These are phyloP conservation scores for Cryptocephalus moraei DNA, from an alignment of 2,888 invertebrate species.

Conservation along the genomic window DNA sequence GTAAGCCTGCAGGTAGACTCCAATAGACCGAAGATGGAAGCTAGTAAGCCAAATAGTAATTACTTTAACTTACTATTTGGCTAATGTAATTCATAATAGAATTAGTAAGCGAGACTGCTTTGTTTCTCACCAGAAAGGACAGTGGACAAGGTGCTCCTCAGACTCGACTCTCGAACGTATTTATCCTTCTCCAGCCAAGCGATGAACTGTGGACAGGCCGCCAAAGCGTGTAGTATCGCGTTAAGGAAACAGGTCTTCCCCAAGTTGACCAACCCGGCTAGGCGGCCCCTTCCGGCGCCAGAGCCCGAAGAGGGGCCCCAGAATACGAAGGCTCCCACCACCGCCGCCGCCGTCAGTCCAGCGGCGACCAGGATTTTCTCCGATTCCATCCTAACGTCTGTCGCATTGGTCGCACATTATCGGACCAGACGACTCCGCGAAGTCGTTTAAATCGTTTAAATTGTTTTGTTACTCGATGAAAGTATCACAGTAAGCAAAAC, in stretches of 20 bases:
- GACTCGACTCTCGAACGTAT: constrained; percentile 53
- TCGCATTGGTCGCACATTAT: too few relatives aligned
- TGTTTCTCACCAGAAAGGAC: constrained; percentile 57
- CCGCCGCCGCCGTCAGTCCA: constrained; percentile 69
- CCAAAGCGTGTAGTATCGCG: constrained; percentile 80
- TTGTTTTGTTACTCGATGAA: too few relatives aligned
- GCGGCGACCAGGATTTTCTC: constrained; percentile 71
- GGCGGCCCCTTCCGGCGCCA: constrained; percentile 49
- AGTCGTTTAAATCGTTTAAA: too few relatives aligned
- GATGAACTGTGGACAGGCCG: constrained; percentile 76
- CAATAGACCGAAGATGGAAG: too few relatives aligned
- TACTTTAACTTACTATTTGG: too few relatives aligned
- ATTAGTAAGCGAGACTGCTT: too few relatives aligned
- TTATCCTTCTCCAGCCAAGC: constrained; percentile 68
- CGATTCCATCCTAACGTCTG: constrained; percentile 47
- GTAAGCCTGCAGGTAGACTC: not conserved
- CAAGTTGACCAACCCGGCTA: constrained; percentile 80
- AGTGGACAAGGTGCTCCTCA: constrained; percentile 62
- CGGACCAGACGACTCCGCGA: too few relatives aligned
- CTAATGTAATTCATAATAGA: too few relatives aligned
- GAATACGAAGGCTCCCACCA: constrained; percentile 73
- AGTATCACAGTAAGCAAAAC: too few relatives aligned
- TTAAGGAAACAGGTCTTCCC: constrained; percentile 92
- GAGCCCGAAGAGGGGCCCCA: constrained; percentile 66
- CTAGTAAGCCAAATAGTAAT: too few relatives aligned